These are phyloP conservation scores for Scomberomorus guttatus DNA, from an alignment of 2,797 vertebrate species.

Conservation along the genomic window DNA sequence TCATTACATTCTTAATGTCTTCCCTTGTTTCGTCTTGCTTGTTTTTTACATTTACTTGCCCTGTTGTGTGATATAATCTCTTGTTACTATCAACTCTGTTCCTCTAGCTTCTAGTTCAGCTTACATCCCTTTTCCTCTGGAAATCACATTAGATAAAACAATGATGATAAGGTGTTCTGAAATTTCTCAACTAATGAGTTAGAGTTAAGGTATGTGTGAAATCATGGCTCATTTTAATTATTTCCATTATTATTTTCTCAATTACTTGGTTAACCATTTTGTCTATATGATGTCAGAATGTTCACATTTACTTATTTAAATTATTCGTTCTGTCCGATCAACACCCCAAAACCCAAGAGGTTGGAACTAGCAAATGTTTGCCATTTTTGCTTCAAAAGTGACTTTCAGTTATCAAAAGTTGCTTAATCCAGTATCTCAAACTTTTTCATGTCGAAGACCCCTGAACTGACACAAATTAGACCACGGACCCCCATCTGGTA, in stretches of 20 bases:
- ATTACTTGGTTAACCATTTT: background rate
- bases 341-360: background rate
- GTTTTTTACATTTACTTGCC: background rate
- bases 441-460: too few species aligned
- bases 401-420: background rate
- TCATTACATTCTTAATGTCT: background rate
- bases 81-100: background rate
- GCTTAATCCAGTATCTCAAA: too few species aligned
- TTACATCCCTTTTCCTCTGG: conserved; percentile 5
- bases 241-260: background rate
- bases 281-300: background rate
- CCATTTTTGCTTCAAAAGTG: background rate
- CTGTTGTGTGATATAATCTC: background rate
- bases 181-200: background rate
- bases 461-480: too few species aligned
- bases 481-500: too few species aligned
- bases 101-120: background rate
- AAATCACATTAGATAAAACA: conserved; percentile 10
- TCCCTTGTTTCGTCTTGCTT: background rate
- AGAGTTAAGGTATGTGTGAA: background rate
- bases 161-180: background rate
- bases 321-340: background rate
- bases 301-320: background rate
- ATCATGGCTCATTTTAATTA: background rate
- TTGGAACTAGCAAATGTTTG: background rate